phyloP scores from a whole-genome alignment of 2,888 invertebrate genomes.

The Thysanoteuthis rhombus region DNA sequence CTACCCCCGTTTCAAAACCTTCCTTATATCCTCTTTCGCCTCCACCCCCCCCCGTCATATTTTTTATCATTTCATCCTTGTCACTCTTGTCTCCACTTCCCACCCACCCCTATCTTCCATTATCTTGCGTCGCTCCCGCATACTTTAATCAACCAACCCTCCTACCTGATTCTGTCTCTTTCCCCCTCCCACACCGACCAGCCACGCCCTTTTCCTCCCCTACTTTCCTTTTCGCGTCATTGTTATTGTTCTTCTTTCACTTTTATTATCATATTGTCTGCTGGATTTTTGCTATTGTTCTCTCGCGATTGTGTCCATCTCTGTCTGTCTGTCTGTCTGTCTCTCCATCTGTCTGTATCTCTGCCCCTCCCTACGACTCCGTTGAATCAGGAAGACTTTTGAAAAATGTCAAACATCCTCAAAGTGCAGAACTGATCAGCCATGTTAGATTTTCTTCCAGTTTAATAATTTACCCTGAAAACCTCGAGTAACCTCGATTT shows the following conservation, averaged over 20 bases:
- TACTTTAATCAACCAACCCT: neutral
- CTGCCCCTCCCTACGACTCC: neutral
- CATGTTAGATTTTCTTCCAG: no score
- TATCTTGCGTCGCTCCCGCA: neutral
- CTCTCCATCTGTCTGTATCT: neutral
- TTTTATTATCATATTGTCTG: neutral
- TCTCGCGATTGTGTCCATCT: neutral
- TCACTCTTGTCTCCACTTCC: neutral
- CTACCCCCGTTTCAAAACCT: neutral
- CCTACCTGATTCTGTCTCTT: neutral
- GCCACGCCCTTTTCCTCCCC: no score
- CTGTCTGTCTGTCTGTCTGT: neutral
- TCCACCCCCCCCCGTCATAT: neutral
- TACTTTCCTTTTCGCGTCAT: neutral
- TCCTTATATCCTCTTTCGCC: neutral
- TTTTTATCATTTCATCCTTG: neutral
- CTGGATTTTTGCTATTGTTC: neutral
- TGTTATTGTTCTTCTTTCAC: neutral
- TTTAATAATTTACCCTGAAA: no score
- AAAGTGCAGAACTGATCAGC: no score
- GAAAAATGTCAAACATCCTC: neutral
- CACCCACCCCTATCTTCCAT: neutral
- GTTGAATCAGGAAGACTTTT: neutral
- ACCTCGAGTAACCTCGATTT: no score
- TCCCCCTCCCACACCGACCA: neutral